Evolutionary conservation across 53 echinoderm and acorn worm genomes (phyloP).

Genomic region (Glandiceps talaboti): DNA sequence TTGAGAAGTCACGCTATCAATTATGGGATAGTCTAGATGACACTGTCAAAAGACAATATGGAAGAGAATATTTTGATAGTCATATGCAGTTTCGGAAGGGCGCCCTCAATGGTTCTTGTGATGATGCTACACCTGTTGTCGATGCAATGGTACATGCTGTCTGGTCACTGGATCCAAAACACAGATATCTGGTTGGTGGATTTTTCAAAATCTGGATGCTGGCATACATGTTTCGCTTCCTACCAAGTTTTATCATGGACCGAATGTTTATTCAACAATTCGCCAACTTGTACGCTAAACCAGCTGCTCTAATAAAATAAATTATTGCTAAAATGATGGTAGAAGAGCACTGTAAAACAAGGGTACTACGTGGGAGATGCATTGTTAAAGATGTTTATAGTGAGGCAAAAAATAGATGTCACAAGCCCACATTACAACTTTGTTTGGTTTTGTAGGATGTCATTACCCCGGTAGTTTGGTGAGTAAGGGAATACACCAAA

Average conservation of each 20-base stretch:
- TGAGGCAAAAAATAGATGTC: too few species aligned
- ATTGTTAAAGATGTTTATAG: too few species aligned
- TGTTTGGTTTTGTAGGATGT: too few species aligned
- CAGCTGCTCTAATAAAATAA: constrained; percentile 11
- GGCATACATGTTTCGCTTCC: constrained; percentile 5
- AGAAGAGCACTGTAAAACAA: too few species aligned
- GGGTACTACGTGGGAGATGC: too few species aligned
- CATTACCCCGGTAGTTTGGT: too few species aligned
- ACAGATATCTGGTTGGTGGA: constrained; percentile 36
- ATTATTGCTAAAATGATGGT: too few species aligned
- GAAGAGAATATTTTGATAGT: constrained; percentile 34
- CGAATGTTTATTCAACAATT: not conserved
- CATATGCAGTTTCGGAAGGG: not conserved
- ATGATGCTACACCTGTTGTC: constrained; percentile 28
- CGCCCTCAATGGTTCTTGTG: constrained; percentile 24
- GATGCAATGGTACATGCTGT: constrained; percentile 39
- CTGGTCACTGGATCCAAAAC: constrained; percentile 20
- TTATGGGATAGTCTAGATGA: constrained; percentile 22
- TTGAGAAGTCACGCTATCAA: not conserved
- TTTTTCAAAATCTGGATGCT: constrained; percentile 14
- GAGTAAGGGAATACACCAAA: too few species aligned
- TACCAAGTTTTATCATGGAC: constrained; percentile 36
- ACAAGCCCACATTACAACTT: too few species aligned
- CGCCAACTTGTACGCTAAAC: constrained; percentile 5
- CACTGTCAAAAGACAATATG: constrained; percentile 17